These are phyloP conservation scores for Platorchestia sp. DNA, from an alignment of 1,140 invertebrate genomes.

Conservation along the genomic window DNA sequence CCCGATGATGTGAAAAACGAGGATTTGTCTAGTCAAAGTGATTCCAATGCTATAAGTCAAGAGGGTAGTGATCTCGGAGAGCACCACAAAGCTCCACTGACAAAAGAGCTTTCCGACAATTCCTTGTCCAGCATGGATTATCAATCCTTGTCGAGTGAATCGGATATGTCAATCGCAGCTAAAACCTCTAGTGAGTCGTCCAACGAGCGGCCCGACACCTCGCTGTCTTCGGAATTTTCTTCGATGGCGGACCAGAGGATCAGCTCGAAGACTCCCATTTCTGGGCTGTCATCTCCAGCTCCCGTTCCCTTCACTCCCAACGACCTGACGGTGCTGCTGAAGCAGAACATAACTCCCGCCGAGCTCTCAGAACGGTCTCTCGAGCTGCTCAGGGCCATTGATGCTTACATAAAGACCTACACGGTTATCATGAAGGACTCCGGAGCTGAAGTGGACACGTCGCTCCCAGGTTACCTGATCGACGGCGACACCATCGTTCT, in stretches of 20 bases:
- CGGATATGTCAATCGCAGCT: constrained; percentile 10
- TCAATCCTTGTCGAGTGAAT: constrained; percentile 35
- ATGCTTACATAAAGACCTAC: constrained; percentile 34
- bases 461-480: constrained; percentile 1
- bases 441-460: constrained; percentile 14
- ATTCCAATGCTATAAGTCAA: not conserved
- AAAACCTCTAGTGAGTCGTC: constrained; percentile 30
- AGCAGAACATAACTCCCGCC: constrained; percentile 41
- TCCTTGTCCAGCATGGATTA: constrained; percentile 40
- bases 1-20: not conserved
- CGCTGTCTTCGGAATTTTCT: constrained; percentile 15
- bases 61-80: not conserved
- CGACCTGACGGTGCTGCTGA: constrained; percentile 29
- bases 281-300: constrained; percentile 8
- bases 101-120: not conserved
- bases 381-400: constrained; percentile 28
- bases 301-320: constrained; percentile 47
- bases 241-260: not conserved
- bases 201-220: not conserved
- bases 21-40: not conserved
- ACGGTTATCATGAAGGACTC: constrained; percentile 41
- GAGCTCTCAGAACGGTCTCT: constrained; percentile 43
- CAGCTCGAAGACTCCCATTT: constrained; percentile 18
- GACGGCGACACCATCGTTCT: constrained; percentile 40
- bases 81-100: not conserved